Evolutionary conservation across 1,140 invertebrate species (phyloP), one percentile per base, ranked within the genome.

Genomic region (Plectrocnemia conspersa): DNA sequence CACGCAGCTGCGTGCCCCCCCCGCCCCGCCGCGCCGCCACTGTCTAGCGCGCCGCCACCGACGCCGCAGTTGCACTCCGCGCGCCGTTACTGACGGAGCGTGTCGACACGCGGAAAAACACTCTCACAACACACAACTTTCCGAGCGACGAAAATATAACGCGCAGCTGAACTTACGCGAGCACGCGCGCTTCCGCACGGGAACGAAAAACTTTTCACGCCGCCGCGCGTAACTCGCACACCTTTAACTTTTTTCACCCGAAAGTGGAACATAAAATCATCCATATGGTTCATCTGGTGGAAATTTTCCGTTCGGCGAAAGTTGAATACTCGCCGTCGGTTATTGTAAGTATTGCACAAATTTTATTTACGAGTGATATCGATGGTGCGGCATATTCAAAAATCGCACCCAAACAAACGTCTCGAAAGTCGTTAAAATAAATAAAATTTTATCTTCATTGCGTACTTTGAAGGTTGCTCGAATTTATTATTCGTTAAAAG

Each of bases 241-340:
- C n/a, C n/a, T n/a, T n/a, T n/a, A 3, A 7, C 62, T 68, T 72
- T 73, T 41, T 50, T 64, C 66, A 64, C 57, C 50, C 65, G 64
- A 66, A 68, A 63, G 58, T 58, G 68, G 63, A 66, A 7, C n/a
- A 7, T 29, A 68, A 65, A 76, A 67, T 70, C 70, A 69, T 73
- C 74, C 74, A 72, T 75, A 76, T 76, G 74, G 74, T 76, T 73
- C 74, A 76, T 68, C 72, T 76, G 64, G 74, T 76, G 73, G 74
- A 76, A 71, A 74, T 76, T 61, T 74, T 75, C 62, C 74, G 74
- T 66, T 73, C 74, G 66, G 72, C 70, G 68, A 74, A 75, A 66
- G 68, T 75, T 73, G 74, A 76, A 58, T 76, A 74, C 59, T 67
- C 72, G 64, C 74, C 74, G 68, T 68, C 73, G 64, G 64, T 73